Conservation (phyloP, 2,888 invertebrate species). For the Gryllus longicercus region DNA sequence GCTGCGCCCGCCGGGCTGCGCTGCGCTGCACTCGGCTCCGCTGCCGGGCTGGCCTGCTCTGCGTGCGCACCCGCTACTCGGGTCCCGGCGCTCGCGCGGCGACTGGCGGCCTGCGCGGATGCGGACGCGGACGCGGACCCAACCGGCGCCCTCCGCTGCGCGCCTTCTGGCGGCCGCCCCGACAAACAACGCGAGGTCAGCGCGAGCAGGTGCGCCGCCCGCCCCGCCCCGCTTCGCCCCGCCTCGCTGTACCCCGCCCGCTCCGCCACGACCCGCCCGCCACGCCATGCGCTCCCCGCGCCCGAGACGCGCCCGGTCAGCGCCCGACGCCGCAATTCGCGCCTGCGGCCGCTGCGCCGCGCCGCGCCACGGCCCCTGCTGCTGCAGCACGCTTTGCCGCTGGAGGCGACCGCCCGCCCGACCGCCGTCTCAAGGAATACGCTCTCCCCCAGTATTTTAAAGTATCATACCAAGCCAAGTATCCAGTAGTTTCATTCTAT, state of each 20-base stretch:
- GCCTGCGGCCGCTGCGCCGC: too few species aligned
- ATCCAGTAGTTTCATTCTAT: too few species aligned
- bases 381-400: too few species aligned
- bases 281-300: too few species aligned
- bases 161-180: neutral
- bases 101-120: neutral
- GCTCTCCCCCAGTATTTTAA: too few species aligned
- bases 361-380: too few species aligned
- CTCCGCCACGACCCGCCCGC: too few species aligned
- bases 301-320: too few species aligned
- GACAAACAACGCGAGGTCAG: neutral
- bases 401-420: too few species aligned
- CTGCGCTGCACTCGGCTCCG: neutral
- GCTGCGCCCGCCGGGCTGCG: neutral
- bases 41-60: neutral
- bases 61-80: neutral
- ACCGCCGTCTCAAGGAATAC: too few species aligned
- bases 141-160: neutral
- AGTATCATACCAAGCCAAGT: too few species aligned
- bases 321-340: too few species aligned
- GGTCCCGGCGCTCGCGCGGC: neutral
- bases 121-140: neutral
- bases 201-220: neutral
- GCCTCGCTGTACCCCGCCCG: neutral
- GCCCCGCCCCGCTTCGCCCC: neutral